phyloP scores from a whole-genome alignment of 2,113 vertebrate species.

The Danionella cerebrum region DNA sequence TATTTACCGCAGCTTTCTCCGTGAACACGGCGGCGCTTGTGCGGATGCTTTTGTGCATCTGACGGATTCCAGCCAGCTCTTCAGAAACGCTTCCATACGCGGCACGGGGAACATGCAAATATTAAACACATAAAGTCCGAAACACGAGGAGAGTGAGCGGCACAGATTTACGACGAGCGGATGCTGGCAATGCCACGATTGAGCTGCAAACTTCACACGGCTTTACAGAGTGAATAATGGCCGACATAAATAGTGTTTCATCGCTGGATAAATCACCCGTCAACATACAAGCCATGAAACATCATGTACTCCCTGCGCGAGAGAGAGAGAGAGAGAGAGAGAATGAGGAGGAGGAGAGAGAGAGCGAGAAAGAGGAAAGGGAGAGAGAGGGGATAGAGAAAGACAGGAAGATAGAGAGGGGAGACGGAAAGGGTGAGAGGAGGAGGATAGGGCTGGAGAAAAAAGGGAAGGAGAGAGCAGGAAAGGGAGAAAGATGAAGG shows the following conservation, averaged over 20 bases:
- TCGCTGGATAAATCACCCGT: conserved; percentile 63
- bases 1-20: conserved; percentile 85
- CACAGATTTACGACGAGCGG: conserved; percentile 42
- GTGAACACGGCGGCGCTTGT: conserved; percentile 82
- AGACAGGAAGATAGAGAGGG: too few species aligned
- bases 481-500: too few species aligned
- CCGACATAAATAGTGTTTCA: conserved; percentile 66
- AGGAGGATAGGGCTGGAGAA: too few species aligned
- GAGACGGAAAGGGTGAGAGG: neutral
- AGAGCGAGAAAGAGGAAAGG: conserved; percentile 1
- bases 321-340: conserved; percentile 7
- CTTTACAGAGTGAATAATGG: conserved; percentile 52
- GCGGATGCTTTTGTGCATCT: conserved; percentile 87
- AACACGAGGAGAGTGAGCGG: neutral
- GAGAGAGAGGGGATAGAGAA: conserved; percentile 8
- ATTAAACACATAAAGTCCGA: neutral
- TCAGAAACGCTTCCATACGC: conserved; percentile 71
- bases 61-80: conserved; percentile 84
- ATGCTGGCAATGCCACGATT: conserved; percentile 28
- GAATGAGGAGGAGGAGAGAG: conserved; percentile 3
- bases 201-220: conserved; percentile 36
- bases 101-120: neutral
- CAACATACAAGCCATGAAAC: conserved; percentile 51
- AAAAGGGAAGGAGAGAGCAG: too few species aligned
- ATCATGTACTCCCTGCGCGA: conserved; percentile 48